Percentiles rank a stretch among this genome's conserved stretches.
These are phyloP conservation scores for Drosophila dives DNA, from an alignment of 2,888 invertebrate species.

Conservation along the genomic window DNA sequence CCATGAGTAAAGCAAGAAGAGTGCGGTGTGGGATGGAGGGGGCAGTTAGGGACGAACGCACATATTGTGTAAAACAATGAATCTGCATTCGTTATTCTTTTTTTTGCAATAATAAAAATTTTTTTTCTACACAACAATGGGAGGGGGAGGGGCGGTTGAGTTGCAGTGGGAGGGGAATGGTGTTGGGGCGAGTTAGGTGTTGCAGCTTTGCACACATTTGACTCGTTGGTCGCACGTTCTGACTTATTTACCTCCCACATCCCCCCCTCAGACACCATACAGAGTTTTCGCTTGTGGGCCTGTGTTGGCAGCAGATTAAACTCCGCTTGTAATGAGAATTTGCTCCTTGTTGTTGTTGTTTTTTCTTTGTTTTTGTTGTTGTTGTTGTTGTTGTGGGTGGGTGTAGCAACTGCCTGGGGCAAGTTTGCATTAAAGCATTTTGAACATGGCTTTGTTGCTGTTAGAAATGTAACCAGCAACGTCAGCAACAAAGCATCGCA, in stretches of 20 bases:
- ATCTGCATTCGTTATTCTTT: conserved; percentile 60
- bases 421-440: conserved; percentile 74
- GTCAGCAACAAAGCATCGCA: conserved; percentile 42
- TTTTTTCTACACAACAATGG: conserved; percentile 23
- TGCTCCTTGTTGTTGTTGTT: conserved; percentile 38
- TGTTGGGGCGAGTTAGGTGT: not conserved
- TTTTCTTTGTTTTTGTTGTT: conserved; percentile 21
- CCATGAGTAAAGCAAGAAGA: too few relatives aligned
- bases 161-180: not conserved
- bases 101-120: not conserved
- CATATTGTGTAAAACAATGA: conserved; percentile 78
- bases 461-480: conserved; percentile 42
- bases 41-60: conserved; percentile 21
- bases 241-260: not conserved
- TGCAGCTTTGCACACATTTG: conserved; percentile 51
- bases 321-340: conserved; percentile 77
- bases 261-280: not conserved
- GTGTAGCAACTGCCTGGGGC: conserved; percentile 54
- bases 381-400: conserved; percentile 42
- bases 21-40: not conserved
- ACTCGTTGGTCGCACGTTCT: conserved; percentile 26
- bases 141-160: not conserved
- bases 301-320: conserved; percentile 70
- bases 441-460: conserved; percentile 34
- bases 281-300: conserved; percentile 42